Percentiles rank a stretch among this genome's conserved stretches.
Evolutionary conservation across 2,113 vertebrate genomes (phyloP).

Genomic region (Lichenostomus cassidix): DNA sequence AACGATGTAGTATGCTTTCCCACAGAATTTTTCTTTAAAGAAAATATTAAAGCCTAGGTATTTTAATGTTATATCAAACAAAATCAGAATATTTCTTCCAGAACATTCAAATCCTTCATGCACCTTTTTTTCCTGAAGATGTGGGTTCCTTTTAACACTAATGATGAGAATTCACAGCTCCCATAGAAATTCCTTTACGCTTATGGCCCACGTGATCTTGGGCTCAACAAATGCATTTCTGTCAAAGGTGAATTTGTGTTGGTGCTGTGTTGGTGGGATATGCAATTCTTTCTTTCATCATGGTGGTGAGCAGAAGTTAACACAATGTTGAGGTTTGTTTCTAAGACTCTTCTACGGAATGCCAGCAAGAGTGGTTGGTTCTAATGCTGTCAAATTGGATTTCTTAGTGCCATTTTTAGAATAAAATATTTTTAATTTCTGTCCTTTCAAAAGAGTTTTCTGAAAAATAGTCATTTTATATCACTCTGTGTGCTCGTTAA

Average conservation of each 20-base stretch:
- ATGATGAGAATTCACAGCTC: background rate
- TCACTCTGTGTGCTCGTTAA: background rate
- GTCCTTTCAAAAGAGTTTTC: background rate
- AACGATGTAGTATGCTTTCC: background rate
- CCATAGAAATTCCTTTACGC: background rate
- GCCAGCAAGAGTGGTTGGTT: background rate
- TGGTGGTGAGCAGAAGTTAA: background rate
- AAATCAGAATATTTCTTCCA: constrained; percentile 24
- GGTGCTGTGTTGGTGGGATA: background rate
- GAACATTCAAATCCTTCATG: background rate
- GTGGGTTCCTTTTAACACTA: background rate
- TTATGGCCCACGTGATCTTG: background rate
- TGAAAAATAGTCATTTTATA: background rate
- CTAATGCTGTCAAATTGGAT: background rate
- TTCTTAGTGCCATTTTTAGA: background rate
- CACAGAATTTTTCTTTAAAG: constrained; percentile 48
- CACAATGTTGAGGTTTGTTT: background rate
- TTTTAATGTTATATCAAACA: constrained; percentile 25
- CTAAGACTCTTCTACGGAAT: background rate
- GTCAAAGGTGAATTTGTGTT: background rate
- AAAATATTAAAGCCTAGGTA: constrained; percentile 44
- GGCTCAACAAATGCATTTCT: background rate
- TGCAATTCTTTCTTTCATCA: background rate
- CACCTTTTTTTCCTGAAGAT: background rate
- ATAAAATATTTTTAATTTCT: background rate